A percentile compares a stretch with the other conserved stretches of the same genome.
Evolutionary conservation across 2,797 vertebrate species (phyloP).

Genomic region (Scyliorhinus canicula): DNA sequence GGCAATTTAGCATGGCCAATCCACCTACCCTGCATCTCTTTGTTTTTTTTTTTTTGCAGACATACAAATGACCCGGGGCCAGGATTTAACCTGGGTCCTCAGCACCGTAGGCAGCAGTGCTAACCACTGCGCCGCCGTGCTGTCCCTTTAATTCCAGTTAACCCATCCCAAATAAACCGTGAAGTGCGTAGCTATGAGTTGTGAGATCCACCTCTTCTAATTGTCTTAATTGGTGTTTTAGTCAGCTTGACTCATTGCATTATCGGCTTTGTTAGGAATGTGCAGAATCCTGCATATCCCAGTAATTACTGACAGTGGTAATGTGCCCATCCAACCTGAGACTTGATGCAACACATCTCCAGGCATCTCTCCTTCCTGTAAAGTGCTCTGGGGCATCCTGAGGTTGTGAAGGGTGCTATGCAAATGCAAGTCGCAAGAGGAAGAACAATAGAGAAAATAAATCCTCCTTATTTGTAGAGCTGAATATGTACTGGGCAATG

Average conservation of each 20-base stretch:
- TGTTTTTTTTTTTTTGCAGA: no score
- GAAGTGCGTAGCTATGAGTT: neutral
- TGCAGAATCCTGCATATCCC: neutral
- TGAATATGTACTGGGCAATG: neutral
- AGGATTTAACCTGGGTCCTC: no score
- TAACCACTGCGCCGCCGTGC: no score
- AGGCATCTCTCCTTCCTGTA: neutral
- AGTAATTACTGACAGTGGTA: neutral
- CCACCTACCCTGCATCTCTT: no score
- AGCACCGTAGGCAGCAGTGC: no score
- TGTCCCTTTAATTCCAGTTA: neutral
- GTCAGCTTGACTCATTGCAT: neutral
- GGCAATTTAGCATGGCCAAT: no score
- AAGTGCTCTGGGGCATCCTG: neutral
- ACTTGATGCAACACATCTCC: neutral
- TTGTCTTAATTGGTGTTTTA: slow-evolving; percentile 11
- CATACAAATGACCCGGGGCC: no score
- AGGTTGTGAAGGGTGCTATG: neutral
- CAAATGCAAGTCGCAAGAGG: neutral
- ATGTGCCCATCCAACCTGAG: neutral
- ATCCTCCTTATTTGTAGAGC: neutral
- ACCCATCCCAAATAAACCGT: neutral
- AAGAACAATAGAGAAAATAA: neutral
- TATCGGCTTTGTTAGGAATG: neutral
- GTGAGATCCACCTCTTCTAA: neutral